Conservation (phyloP, 2,797 vertebrate species). For the Sardinella longiceps region DNA sequence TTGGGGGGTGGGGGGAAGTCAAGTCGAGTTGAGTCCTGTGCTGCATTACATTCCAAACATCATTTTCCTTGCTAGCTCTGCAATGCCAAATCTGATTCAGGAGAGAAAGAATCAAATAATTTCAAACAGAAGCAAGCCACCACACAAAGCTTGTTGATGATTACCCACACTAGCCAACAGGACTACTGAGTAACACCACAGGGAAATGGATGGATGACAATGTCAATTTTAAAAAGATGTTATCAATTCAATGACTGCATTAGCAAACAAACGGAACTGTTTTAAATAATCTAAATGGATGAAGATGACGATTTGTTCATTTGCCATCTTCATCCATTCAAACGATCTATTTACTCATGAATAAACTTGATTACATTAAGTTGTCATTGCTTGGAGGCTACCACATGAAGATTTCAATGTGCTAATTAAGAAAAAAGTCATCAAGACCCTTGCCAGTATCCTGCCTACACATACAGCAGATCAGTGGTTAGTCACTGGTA, state of each 20-base stretch:
- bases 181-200: neutral
- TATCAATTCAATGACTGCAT: neutral
- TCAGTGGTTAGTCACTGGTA: neutral
- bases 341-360: neutral
- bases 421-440: neutral
- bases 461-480: neutral
- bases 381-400: neutral
- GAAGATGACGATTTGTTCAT: neutral
- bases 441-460: neutral
- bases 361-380: neutral
- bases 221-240: neutral
- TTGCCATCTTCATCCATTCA: too few relatives aligned
- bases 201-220: neutral
- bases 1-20: neutral
- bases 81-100: neutral
- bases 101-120: neutral
- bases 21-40: neutral
- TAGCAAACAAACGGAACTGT: neutral
- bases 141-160: neutral
- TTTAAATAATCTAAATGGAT: neutral
- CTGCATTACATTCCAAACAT: neutral
- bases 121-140: neutral
- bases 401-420: neutral
- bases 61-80: neutral
- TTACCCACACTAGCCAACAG: neutral